Base-by-base conservation (phyloP, 2,888 invertebrate species). In the Girardia tigrina region DNA sequence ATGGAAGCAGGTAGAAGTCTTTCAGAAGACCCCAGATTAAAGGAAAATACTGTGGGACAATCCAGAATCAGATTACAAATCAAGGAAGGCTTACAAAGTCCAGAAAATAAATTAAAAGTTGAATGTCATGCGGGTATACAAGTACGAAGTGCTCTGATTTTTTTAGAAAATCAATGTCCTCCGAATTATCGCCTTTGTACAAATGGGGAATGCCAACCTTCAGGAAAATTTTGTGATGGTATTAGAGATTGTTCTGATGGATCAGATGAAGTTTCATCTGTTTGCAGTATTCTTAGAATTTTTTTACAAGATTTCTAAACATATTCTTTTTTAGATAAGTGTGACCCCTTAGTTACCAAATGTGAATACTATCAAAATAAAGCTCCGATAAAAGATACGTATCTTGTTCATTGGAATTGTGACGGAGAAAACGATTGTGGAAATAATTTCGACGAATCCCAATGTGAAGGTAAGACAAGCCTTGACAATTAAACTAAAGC, bases 361-460 rank as follows among this genome's bases (percentile, higher is more conserved):
- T 72, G 72, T n/a, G 72, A 29, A 12, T 23, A 14, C 6, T 29
- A 72, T 29, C 29, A 12, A 23, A 29, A 29, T 8, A 72, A 72
- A 28, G 2, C 72, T 4, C 29, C 72, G n/a, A 6, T 23, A 1
- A 29, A 27, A 29, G 29, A 12, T 29, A 29, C 26, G 16, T 72
- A 23, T 29, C 16, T 29, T 12, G 29, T 72, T 28, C 28, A 72
- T 29, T 72, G 72, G 72, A 29, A 72, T 29, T 72, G 72, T 29
- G 72, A 72, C 23, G 72, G 72, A 8, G 72, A 72, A 23, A 29
- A 72, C 36, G 72, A 72, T 29, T 72, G 72, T 36, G 72, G 72
- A 36, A 72, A 72, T 29, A 14, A 29, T 29, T 72, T 29, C 23
- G 72, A 72, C 26, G 72, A 72, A 29, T 28, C 72, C 8, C 29